phyloP scores from a whole-genome alignment of 2,113 vertebrate genomes.

The Ceuthmochares aereus region DNA sequence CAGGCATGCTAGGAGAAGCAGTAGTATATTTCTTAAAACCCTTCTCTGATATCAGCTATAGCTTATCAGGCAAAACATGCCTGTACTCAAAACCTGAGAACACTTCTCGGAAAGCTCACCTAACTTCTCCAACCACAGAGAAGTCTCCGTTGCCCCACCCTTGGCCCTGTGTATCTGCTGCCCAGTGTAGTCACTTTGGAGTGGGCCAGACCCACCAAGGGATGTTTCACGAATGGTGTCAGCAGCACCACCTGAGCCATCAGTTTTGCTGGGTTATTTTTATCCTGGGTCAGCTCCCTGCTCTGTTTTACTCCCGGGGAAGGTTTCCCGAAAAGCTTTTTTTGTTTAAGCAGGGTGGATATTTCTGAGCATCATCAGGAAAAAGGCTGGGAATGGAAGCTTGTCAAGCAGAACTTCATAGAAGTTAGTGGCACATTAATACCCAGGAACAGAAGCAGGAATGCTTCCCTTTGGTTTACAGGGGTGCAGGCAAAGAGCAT shows the following conservation, averaged over 20 bases:
- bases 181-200: no score
- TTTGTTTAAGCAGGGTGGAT: neutral
- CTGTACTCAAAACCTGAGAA: neutral
- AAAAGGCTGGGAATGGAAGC: neutral
- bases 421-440: neutral
- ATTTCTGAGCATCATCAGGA: neutral
- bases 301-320: neutral
- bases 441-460: neutral
- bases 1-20: neutral
- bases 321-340: neutral
- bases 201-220: no score
- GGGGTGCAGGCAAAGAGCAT: accelerated
- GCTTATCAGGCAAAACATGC: neutral
- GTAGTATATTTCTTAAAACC: neutral
- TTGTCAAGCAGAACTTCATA: neutral
- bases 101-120: neutral
- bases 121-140: neutral
- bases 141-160: no score
- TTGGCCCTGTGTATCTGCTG: no score
- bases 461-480: neutral
- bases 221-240: neutral
- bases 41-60: neutral
- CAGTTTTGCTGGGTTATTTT: neutral
- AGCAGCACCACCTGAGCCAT: neutral
- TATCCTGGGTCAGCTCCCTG: neutral